A percentile compares a stretch with the other conserved stretches of the same genome.
Evolutionary conservation across 2,113 vertebrate species (phyloP).

Genomic region (Poecile atricapillus): DNA sequence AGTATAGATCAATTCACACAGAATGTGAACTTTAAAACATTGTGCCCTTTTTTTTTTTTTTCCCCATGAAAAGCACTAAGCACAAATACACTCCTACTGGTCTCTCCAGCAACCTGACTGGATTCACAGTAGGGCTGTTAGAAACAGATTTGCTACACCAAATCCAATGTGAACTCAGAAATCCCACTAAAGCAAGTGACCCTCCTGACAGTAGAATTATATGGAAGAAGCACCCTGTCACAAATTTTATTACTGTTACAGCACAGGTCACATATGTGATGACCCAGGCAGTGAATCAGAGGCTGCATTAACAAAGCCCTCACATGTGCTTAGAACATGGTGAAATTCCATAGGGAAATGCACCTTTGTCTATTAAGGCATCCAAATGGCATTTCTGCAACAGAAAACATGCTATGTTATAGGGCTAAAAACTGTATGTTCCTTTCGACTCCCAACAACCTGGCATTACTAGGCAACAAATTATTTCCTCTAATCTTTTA

Average conservation of each 20-base stretch:
- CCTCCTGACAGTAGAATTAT: neutral
- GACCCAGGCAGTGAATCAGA: neutral
- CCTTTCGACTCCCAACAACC: neutral
- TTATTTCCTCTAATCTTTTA: neutral
- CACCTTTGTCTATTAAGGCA: neutral
- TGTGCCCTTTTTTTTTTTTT: neutral
- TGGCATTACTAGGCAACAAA: neutral
- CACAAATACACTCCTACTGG: neutral
- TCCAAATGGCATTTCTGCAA: neutral
- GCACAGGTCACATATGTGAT: neutral
- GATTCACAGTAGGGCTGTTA: neutral
- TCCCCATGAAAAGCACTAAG: neutral
- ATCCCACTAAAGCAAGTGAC: neutral
- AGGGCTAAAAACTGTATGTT: neutral
- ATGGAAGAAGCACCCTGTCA: neutral
- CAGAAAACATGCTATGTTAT: neutral
- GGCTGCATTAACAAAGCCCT: neutral
- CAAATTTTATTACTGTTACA: neutral
- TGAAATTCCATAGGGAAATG: neutral
- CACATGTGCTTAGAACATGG: neutral
- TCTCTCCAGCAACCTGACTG: neutral
- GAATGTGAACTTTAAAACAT: neutral
- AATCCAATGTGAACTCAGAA: neutral
- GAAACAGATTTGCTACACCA: neutral
- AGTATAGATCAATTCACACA: neutral